These are phyloP conservation scores for Pluvialis apricaria DNA, from an alignment of 2,113 vertebrate species.

Conservation along the genomic window DNA sequence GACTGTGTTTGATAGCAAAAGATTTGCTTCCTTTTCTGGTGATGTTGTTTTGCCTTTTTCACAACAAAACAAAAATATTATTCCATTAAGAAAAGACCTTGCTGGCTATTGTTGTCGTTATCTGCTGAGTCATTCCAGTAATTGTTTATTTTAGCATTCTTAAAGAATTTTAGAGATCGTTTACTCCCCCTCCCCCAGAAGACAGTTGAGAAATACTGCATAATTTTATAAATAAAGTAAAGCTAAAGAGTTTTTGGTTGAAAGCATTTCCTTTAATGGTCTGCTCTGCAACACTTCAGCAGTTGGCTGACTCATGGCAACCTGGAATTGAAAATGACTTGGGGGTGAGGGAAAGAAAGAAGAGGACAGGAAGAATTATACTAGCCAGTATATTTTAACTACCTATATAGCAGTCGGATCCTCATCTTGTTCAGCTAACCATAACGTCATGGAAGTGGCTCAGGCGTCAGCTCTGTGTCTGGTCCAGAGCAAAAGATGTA, in stretches of 20 bases:
- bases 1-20: not conserved
- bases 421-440: not conserved
- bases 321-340: slow-evolving; percentile 46
- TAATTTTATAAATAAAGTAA: slow-evolving; percentile 19
- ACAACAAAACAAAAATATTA: not conserved
- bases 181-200: not conserved
- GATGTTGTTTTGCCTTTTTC: not conserved
- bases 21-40: not conserved
- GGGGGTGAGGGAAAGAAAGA: not conserved
- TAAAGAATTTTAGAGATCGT: not conserved
- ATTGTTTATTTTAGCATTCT: slow-evolving; percentile 30
- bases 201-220: not conserved
- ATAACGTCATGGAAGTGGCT: not conserved
- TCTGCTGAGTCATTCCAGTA: slow-evolving; percentile 38
- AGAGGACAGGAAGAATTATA: slow-evolving; percentile 7
- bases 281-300: slow-evolving; percentile 16
- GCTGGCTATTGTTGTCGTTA: not conserved
- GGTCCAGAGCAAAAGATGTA: not conserved
- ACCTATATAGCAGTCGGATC: not conserved
- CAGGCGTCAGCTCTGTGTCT: not conserved
- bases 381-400: not conserved
- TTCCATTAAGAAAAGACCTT: not conserved
- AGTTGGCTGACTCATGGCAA: not conserved
- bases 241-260: not conserved
- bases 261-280: slow-evolving; percentile 35